Percentiles rank a stretch among this genome's conserved stretches.
Evolutionary conservation across 2,797 vertebrate species (phyloP).

Genomic region (Discoglossus pictus): DNA sequence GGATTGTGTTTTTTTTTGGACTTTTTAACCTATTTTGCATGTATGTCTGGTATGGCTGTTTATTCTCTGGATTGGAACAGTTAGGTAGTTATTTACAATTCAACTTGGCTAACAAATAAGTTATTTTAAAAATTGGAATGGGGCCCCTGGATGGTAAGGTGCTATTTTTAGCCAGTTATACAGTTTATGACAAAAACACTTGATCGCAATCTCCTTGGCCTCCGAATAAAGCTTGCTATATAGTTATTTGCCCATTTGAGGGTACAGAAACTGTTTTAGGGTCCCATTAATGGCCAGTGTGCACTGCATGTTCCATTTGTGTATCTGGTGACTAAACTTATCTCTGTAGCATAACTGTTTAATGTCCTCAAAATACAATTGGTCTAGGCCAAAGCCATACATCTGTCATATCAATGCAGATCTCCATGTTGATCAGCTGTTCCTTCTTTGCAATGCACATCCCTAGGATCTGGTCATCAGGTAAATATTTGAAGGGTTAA

Average conservation of each 20-base stretch:
- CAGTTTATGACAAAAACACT: constrained; percentile 96
- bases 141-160: constrained; percentile 91
- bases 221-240: constrained; percentile 92
- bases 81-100: too few relatives aligned
- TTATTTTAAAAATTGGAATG: too few relatives aligned
- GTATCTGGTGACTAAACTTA: constrained; percentile 98
- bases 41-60: too few relatives aligned
- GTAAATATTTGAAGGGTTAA: constrained; percentile 96
- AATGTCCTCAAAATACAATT: constrained; percentile 98
- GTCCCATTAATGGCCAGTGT: constrained; percentile 91
- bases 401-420: constrained; percentile 95
- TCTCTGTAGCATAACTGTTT: constrained; percentile 99
- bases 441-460: constrained; percentile 94
- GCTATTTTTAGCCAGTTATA: constrained; percentile 97
- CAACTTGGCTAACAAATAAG: too few relatives aligned
- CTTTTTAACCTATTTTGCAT: too few relatives aligned
- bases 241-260: constrained; percentile 96
- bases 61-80: too few relatives aligned
- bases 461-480: constrained; percentile 96
- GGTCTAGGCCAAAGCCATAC: constrained; percentile 86
- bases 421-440: constrained; percentile 85
- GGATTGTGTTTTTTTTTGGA: too few relatives aligned
- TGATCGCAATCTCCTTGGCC: constrained; percentile 92
- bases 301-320: constrained; percentile 97
- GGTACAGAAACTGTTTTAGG: constrained; percentile 94